A percentile compares a stretch with the other conserved stretches of the same genome.
Conservation (phyloP, 2,113 vertebrate species). For the Fulica atra region DNA sequence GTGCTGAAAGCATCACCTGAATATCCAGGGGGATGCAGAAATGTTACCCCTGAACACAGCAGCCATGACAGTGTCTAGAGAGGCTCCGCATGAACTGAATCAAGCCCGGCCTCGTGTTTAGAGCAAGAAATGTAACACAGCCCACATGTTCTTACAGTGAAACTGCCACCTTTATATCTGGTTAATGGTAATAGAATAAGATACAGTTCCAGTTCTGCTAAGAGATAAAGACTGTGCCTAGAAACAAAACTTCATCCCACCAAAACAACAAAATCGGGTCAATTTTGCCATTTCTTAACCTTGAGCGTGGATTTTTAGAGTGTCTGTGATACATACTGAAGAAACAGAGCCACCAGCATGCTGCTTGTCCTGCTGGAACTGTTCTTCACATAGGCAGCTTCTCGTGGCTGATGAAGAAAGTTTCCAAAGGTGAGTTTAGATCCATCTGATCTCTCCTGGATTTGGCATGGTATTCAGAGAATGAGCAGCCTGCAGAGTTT, state of each 20-base stretch:
- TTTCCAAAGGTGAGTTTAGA: not conserved
- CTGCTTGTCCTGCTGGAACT: not conserved
- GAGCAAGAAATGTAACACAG: not conserved
- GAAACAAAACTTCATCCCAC: not conserved
- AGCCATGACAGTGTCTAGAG: not conserved
- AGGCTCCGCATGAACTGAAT: not conserved
- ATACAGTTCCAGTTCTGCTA: not conserved
- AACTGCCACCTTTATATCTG: not conserved
- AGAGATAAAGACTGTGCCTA: not conserved
- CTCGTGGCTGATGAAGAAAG: not conserved
- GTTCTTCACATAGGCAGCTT: not conserved
- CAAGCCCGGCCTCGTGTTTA: not conserved
- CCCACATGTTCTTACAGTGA: not conserved
- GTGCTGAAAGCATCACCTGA: not conserved
- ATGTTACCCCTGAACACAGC: not conserved
- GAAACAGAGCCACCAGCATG: not conserved
- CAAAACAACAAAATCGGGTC: not conserved
- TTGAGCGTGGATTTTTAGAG: fast-evolving
- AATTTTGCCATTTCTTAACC: not conserved
- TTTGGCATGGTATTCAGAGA: not conserved
- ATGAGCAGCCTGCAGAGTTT: not conserved
- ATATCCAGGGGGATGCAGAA: not conserved
- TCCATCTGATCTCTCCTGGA: not conserved
- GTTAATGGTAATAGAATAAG: not conserved
- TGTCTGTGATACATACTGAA: not conserved